Conservation (phyloP, 2,113 vertebrate species). For the Dasyurus viverrinus region DNA sequence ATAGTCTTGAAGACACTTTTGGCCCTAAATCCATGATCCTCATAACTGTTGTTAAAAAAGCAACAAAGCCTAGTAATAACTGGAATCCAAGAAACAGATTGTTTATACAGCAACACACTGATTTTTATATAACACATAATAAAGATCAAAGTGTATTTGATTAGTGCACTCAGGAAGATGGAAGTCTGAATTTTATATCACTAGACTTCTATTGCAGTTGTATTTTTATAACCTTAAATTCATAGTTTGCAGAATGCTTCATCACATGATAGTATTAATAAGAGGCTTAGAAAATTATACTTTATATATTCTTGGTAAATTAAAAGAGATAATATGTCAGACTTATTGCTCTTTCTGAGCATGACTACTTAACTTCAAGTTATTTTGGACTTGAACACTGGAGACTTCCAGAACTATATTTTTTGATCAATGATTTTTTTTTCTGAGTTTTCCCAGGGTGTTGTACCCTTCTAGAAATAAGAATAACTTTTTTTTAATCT, state of each 20-base stretch:
- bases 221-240: conserved; percentile 50
- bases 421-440: conserved; percentile 7
- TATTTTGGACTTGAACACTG: conserved; percentile 19
- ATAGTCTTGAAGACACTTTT: neutral
- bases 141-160: conserved; percentile 67
- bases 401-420: conserved; percentile 27
- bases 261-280: conserved; percentile 11
- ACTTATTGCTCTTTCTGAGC: conserved; percentile 4
- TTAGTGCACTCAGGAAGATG: conserved; percentile 56
- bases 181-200: conserved; percentile 56
- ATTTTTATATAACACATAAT: conserved; percentile 63
- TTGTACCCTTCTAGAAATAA: neutral
- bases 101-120: conserved; percentile 69
- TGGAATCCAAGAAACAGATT: conserved; percentile 60
- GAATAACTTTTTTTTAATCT: neutral
- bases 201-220: conserved; percentile 9
- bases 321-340: neutral
- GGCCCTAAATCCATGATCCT: neutral
- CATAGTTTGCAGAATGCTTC: conserved; percentile 15
- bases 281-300: neutral
- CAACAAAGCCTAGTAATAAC: conserved; percentile 55
- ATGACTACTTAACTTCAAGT: conserved; percentile 21
- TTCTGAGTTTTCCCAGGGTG: conserved; percentile 4
- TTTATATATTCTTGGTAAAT: neutral
- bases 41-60: conserved; percentile 52